phyloP scores from a whole-genome alignment of 2,797 vertebrate species.

The Aselliscus stoliczkanus region DNA sequence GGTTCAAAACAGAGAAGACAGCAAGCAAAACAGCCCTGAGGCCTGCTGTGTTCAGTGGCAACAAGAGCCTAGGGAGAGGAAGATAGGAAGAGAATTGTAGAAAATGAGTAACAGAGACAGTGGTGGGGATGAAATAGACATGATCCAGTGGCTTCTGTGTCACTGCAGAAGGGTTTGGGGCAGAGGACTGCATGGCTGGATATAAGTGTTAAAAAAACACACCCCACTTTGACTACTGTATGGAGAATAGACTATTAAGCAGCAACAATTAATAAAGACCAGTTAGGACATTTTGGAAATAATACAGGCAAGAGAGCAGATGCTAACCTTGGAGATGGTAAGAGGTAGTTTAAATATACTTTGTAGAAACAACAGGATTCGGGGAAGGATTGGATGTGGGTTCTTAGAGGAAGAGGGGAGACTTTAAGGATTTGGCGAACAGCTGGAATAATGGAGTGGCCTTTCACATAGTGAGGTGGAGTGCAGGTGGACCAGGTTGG shows the following conservation, averaged over 20 bases:
- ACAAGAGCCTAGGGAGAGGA: neutral
- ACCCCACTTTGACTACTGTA: neutral
- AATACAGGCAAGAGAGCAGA: neutral
- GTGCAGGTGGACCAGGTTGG: fast-evolving
- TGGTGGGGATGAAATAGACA: neutral
- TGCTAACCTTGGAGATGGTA: neutral
- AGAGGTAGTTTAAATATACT: neutral
- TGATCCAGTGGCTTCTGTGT: neutral
- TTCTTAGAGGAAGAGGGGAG: neutral
- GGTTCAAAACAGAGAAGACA: neutral
- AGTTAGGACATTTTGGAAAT: neutral
- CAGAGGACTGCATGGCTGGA: neutral
- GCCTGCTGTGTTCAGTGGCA: neutral
- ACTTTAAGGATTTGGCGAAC: neutral
- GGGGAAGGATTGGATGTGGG: neutral
- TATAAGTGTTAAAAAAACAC: neutral
- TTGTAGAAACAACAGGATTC: neutral
- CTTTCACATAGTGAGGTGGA: neutral
- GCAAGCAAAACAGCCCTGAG: neutral
- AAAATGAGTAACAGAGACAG: neutral
- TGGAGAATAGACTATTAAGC: neutral
- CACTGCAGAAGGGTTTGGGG: neutral
- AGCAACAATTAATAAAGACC: neutral
- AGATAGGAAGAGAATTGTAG: neutral
- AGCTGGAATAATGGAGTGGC: neutral